phyloP scores from a whole-genome alignment of 2,113 vertebrate species.

The Hippocampus abdominalis region DNA sequence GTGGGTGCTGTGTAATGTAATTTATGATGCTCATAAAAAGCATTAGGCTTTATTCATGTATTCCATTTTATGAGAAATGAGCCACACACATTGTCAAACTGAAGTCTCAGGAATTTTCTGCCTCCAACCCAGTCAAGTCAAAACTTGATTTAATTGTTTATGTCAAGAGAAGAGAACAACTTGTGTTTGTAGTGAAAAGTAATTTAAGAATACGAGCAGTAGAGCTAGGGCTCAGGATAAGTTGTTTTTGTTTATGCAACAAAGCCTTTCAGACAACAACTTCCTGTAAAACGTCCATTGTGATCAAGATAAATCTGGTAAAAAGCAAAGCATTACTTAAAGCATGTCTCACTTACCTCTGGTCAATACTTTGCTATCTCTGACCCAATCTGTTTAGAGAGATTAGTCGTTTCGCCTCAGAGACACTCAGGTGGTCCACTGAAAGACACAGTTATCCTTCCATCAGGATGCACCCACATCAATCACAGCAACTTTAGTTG shows the following conservation, averaged over 20 bases:
- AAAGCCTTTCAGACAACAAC: slow-evolving; percentile 31
- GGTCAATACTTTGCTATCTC: slow-evolving; percentile 49
- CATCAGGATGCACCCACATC: slow-evolving; percentile 27
- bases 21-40: slow-evolving; percentile 8
- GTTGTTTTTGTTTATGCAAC: slow-evolving; percentile 26
- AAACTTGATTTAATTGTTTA: slow-evolving; percentile 18
- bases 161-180: slow-evolving; percentile 2
- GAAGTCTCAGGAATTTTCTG: slow-evolving; percentile 28
- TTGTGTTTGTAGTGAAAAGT: neutral
- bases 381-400: slow-evolving; percentile 48
- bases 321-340: slow-evolving; percentile 36
- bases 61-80: slow-evolving; percentile 25
- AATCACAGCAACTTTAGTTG: slow-evolving; percentile 6
- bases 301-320: slow-evolving; percentile 33
- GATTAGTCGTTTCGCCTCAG: slow-evolving; percentile 32
- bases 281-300: slow-evolving; percentile 31
- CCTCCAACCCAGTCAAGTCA: slow-evolving; percentile 16
- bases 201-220: slow-evolving; percentile 2
- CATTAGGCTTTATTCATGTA: slow-evolving; percentile 7
- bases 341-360: slow-evolving; percentile 24
- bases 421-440: slow-evolving; percentile 42
- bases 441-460: slow-evolving; percentile 55
- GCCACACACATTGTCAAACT: slow-evolving; percentile 13
- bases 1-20: slow-evolving; percentile 1
- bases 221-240: slow-evolving; percentile 4